A percentile compares a stretch with the other conserved stretches of the same genome.
phyloP scores from a whole-genome alignment of 2,113 vertebrate species.

The Rhinolophus ferrumequinum region DNA sequence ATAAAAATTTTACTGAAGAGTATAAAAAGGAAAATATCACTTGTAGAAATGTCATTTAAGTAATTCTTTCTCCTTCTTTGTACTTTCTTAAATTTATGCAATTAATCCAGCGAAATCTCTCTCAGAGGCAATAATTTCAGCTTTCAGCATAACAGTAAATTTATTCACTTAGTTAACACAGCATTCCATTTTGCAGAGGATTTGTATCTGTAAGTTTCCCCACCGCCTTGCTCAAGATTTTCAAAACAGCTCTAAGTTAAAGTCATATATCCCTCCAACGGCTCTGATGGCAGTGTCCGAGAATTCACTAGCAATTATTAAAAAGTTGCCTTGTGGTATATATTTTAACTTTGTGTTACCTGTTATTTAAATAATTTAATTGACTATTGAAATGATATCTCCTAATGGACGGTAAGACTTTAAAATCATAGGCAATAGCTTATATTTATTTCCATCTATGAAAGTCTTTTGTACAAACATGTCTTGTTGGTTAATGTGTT shows the following conservation, averaged over 20 bases:
- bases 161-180: slow-evolving; percentile 31
- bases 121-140: slow-evolving; percentile 32
- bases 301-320: neutral
- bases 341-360: neutral
- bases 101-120: slow-evolving; percentile 27
- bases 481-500: neutral
- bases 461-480: neutral
- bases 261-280: neutral
- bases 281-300: neutral
- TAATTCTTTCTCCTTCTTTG: slow-evolving; percentile 48
- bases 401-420: neutral
- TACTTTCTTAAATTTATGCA: slow-evolving; percentile 36
- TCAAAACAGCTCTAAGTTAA: neutral
- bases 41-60: slow-evolving; percentile 67
- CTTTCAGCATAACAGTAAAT: slow-evolving; percentile 60
- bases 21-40: slow-evolving; percentile 57
- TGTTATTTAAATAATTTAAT: slow-evolving; percentile 1
- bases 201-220: neutral
- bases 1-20: slow-evolving; percentile 44
- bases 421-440: neutral
- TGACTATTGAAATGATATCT: neutral
- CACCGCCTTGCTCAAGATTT: neutral
- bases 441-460: neutral
- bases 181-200: neutral
- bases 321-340: neutral